Evolutionary conservation across 1,140 invertebrate genomes (phyloP), one percentile per base, ranked within the genome.

Genomic region (Akabosia matsudoensis): DNA sequence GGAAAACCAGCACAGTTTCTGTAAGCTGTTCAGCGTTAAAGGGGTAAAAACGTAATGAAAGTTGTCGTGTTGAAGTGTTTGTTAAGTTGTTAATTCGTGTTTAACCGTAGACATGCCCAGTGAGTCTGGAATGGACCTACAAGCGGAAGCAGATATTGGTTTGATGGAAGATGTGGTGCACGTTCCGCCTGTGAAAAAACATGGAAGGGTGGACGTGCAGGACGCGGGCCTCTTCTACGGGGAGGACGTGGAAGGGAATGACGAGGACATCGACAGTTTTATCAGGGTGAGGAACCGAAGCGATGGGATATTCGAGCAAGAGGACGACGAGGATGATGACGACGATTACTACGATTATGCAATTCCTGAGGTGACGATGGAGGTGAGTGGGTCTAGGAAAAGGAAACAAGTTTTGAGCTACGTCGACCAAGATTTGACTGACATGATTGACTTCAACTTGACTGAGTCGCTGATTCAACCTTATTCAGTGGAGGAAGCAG

Each of bases 271-370:
- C 13, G 54, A 22, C 3, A 22, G 54, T n/a, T 56, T 56, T n/a
- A 67, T 67, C 4, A 67, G 61, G 22, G 31, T 67, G 2, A 67
- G 61, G 22, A 67, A 7, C 7, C 61, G 31, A 10, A 30, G 22
- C 4, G 61, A 67, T 31, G 61, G 61, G 22, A 67, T 67, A 30
- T 67, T 67, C n/a, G 61, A 67, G 22, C 3, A n/a, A n/a, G n/a
- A n/a, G n/a, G n/a, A 67, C 13, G 61, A 67, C 13, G 61, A 67
- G 28, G 61, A 67, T 67, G 61, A 67, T 31, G 61, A 67, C 7
- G 61, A 67, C 28, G 24, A 30, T 2, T 28, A 7, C n/a, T 28
- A 67, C 31, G 61, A 67, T 56, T 56, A n/a, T 24, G 3, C 54
- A 3, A 56, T 56, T 3, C 54, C 54, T 3, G 54, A 56, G 54